Conservation (phyloP, 2,888 invertebrate species). For the Tetheella fluctuosa region DNA sequence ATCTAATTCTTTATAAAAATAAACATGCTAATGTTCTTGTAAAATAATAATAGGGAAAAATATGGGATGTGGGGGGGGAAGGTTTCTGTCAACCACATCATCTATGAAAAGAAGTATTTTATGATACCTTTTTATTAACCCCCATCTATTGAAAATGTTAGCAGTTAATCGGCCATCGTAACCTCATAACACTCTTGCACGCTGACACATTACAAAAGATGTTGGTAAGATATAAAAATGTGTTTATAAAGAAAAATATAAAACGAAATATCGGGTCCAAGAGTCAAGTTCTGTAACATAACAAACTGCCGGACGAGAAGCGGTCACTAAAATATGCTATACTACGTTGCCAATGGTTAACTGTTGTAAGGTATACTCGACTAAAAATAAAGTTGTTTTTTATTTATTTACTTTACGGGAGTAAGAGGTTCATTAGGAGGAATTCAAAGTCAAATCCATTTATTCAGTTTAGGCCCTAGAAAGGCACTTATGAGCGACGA, state of each 20-base stretch:
- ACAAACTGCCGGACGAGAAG: constrained; percentile 41
- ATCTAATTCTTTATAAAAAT: too few relatives aligned
- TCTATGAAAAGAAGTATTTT: not conserved
- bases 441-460: too few relatives aligned
- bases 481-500: too few relatives aligned
- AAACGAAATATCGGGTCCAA: constrained; percentile 8
- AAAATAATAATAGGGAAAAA: too few relatives aligned
- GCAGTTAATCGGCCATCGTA: not conserved
- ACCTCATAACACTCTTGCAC: not conserved
- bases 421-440: too few relatives aligned
- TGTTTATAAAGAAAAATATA: constrained; percentile 3
- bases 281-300: constrained; percentile 36
- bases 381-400: constrained; percentile 25
- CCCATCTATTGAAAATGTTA: not conserved
- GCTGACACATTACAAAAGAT: too few relatives aligned
- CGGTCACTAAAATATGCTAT: constrained; percentile 45
- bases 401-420: too few relatives aligned
- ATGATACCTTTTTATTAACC: not conserved
- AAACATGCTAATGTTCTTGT: too few relatives aligned
- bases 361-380: constrained; percentile 28
- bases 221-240: not conserved
- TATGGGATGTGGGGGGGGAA: too few relatives aligned
- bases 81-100: too few relatives aligned
- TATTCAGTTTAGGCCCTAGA: too few relatives aligned
- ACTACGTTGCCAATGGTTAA: constrained; percentile 27